phyloP scores from a whole-genome alignment of 1,140 invertebrate genomes.

The Caenorhabditis briggsae region DNA sequence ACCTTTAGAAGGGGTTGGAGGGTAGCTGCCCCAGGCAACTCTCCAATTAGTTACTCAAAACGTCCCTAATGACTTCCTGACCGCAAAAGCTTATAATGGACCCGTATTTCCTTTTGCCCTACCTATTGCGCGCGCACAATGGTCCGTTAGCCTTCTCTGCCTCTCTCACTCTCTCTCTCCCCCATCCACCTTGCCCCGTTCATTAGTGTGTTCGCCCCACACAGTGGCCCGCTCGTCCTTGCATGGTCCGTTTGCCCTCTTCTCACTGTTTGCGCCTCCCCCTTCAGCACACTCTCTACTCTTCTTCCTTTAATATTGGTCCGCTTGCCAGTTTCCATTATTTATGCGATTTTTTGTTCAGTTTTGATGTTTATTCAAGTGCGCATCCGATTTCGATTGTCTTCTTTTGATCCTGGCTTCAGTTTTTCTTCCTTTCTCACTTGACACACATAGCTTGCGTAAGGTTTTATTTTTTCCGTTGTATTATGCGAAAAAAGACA shows the following conservation, averaged over 20 bases:
- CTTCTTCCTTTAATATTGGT: background rate
- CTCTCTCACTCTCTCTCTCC: background rate
- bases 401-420: background rate
- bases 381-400: slow-evolving; percentile 36
- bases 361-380: slow-evolving; percentile 35
- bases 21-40: too few species aligned
- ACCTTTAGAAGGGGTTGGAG: too few species aligned
- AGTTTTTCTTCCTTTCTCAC: slow-evolving; percentile 11
- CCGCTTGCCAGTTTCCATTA: slow-evolving; percentile 26
- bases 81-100: too few species aligned
- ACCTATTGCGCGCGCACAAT: too few species aligned
- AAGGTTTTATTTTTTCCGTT: slow-evolving; percentile 34
- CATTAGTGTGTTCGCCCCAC: too few species aligned
- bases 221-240: slow-evolving; percentile 1
- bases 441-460: slow-evolving; percentile 44
- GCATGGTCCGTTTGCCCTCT: background rate
- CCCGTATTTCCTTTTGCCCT: too few species aligned
- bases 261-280: background rate
- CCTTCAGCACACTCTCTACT: background rate
- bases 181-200: background rate
- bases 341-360: background rate
- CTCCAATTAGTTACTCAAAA: too few species aligned
- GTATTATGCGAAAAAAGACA: background rate
- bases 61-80: too few species aligned
- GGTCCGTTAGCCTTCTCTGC: too few species aligned